phyloP scores from a whole-genome alignment of 2,797 vertebrate genomes.

The Harpagifer antarcticus region DNA sequence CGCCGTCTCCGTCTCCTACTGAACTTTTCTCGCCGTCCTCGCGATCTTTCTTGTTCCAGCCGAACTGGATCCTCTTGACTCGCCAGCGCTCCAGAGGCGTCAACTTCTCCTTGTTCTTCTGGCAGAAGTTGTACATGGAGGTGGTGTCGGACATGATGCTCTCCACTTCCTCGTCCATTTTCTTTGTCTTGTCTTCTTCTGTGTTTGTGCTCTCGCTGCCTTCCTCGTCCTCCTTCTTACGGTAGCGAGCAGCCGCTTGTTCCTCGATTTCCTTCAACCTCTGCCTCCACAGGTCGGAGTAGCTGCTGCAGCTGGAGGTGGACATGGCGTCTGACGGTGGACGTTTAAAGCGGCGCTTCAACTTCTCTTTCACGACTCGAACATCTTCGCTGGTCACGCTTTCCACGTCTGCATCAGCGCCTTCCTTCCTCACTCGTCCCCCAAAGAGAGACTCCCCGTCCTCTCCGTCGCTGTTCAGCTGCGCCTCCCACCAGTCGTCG shows the following conservation, averaged over 20 bases:
- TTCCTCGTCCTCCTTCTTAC: constrained; percentile 56
- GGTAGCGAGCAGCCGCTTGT: constrained; percentile 86
- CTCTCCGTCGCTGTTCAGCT: constrained; percentile 81
- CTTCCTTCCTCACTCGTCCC: constrained; percentile 32
- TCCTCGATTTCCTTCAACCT: constrained; percentile 92
- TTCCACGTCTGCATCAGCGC: constrained; percentile 80
- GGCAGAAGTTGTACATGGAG: constrained; percentile 95
- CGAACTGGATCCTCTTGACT: constrained; percentile 96
- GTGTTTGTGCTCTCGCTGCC: constrained; percentile 58
- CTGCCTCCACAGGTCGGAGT: constrained; percentile 92
- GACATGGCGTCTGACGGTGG: constrained; percentile 80
- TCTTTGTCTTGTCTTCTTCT: constrained; percentile 51
- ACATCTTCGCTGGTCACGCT: constrained; percentile 91
- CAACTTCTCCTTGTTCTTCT: constrained; percentile 93
- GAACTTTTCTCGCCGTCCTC: constrained; percentile 83
- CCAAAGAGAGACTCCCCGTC: constrained; percentile 58
- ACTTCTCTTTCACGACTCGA: constrained; percentile 82
- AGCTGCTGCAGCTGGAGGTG: constrained; percentile 85
- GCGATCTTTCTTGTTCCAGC: constrained; percentile 93
- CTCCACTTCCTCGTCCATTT: constrained; percentile 84
- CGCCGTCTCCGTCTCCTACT: constrained; percentile 38
- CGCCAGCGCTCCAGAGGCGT: constrained; percentile 95
- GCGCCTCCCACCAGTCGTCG: constrained; percentile 83
- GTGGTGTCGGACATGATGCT: constrained; percentile 91
- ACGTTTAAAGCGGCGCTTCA: constrained; percentile 74